phyloP scores from a whole-genome alignment of 2,113 vertebrate genomes.

The Melospiza georgiana region DNA sequence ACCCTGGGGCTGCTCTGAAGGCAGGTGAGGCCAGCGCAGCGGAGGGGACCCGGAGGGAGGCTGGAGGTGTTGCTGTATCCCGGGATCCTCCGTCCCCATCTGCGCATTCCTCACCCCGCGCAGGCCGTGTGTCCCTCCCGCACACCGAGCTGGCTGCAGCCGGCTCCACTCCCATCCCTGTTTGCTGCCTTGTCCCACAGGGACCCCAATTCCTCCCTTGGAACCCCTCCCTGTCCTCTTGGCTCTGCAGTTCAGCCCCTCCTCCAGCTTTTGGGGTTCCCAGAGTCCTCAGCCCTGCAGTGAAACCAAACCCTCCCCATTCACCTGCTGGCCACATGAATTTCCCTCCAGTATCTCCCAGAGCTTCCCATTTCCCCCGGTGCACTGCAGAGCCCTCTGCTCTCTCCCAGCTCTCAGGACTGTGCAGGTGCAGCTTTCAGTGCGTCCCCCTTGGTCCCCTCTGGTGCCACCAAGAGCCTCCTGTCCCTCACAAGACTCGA shows the following conservation, averaged over 20 bases:
- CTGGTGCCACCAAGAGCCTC: not conserved
- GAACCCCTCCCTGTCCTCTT: too few species aligned
- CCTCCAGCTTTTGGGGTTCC: not conserved
- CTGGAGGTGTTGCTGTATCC: not conserved
- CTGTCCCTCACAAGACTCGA: accelerated
- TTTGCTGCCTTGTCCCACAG: not conserved
- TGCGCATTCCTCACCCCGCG: accelerated
- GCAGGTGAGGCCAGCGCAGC: not conserved
- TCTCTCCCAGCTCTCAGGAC: accelerated
- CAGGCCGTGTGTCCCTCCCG: too few species aligned
- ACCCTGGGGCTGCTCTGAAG: not conserved
- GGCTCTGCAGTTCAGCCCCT: too few species aligned
- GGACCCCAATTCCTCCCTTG: not conserved
- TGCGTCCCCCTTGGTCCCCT: too few species aligned
- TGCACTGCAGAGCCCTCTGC: not conserved
- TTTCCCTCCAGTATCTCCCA: not conserved
- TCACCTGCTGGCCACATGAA: not conserved
- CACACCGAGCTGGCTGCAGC: too few species aligned
- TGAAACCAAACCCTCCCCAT: not conserved
- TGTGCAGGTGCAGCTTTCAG: too few species aligned
- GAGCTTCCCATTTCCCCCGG: not conserved
- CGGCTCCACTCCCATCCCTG: not conserved
- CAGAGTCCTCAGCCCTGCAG: too few species aligned
- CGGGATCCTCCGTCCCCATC: not conserved
- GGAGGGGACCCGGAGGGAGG: not conserved